Evolutionary conservation across 2,888 invertebrate genomes (phyloP).

Genomic region (Helleia helle): DNA sequence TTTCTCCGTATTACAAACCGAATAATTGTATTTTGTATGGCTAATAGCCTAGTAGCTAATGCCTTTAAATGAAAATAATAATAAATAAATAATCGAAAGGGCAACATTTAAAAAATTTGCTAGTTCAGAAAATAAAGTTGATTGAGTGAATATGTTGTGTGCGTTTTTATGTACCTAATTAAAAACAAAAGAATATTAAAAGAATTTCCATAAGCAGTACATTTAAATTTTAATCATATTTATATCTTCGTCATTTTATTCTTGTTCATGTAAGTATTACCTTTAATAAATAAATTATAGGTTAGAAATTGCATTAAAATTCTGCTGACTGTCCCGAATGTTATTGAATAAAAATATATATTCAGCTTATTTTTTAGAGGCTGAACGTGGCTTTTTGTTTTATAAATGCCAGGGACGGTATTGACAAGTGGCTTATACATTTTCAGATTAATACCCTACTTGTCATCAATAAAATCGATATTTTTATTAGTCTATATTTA

Average conservation of each 20-base stretch:
- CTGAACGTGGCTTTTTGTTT: slow-evolving; percentile 59
- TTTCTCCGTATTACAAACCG: too few relatives aligned
- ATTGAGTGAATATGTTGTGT: background rate
- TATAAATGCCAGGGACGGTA: slow-evolving; percentile 27
- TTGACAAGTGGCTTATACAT: slow-evolving; percentile 16
- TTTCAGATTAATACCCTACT: slow-evolving; percentile 19
- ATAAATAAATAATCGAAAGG: too few relatives aligned
- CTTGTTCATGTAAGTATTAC: slow-evolving; percentile 44
- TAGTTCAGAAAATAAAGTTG: slow-evolving; percentile 5
- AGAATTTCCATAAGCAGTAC: background rate
- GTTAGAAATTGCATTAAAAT: slow-evolving; percentile 61
- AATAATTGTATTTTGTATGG: too few relatives aligned
- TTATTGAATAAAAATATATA: slow-evolving; percentile 38
- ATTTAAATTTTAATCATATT: background rate
- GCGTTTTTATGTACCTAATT: background rate
- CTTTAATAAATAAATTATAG: slow-evolving; percentile 33
- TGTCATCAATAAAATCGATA: slow-evolving; percentile 25
- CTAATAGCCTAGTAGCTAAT: too few relatives aligned
- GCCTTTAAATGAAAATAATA: too few relatives aligned
- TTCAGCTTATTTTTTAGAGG: slow-evolving; percentile 57
- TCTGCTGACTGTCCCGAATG: slow-evolving; percentile 57
- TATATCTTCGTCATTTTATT: slow-evolving; percentile 15
- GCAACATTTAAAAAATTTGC: too few relatives aligned
- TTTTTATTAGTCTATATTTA: slow-evolving; percentile 11
- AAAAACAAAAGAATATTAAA: background rate